Base-by-base conservation (phyloP, 2,113 vertebrate species). In the Candoia aspera region DNA sequence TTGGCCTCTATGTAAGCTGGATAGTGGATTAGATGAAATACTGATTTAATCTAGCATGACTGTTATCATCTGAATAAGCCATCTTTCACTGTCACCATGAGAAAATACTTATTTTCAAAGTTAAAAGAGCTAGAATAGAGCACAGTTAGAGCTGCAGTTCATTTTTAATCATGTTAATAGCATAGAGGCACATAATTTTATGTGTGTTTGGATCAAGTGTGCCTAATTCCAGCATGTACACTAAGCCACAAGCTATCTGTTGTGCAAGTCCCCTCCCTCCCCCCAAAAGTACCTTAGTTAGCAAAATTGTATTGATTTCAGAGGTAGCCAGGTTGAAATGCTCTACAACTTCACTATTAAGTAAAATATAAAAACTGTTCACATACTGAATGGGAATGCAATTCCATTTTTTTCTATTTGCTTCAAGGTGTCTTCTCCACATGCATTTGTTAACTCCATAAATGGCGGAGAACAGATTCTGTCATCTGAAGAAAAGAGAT, bases 381-480 rank as follows among this genome's bases (percentile, higher is more conserved):
- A 98, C 99, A 91, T 97, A 99, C 99, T 98, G 97, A 99, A 99
- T 15, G 99, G 99, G 97, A 99, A 99, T 89, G 98, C 98, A 97
- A 99, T 97, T 96, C 99, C 98, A 19, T 99, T 99, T 94, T 98
- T 98, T 97, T 98, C 97, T 96, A 99, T 98, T 94, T 98, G 98
- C 96, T 97, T 96, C 97, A 99, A 96, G 33, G 98, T 98, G 91
- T 99, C 98, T 73, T 98, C 98, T 90, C 98, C 98, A 90, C 98
- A 98, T 93, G 98, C 98, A 37, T 97, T 98, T 92, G 98, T 99
- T 95, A 99, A 97, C 95, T 99, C 99, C 99, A 99, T 99, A 97
- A 99, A 99, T 46, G 99, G 99, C 6, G 99, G 99, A n/a, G 99
- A 99, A 97, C 99, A 98, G 95, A 99, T 98, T 95, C 99, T 98